phyloP scores from a whole-genome alignment of 2,113 vertebrate genomes.

The Gymnobelideus leadbeateri region DNA sequence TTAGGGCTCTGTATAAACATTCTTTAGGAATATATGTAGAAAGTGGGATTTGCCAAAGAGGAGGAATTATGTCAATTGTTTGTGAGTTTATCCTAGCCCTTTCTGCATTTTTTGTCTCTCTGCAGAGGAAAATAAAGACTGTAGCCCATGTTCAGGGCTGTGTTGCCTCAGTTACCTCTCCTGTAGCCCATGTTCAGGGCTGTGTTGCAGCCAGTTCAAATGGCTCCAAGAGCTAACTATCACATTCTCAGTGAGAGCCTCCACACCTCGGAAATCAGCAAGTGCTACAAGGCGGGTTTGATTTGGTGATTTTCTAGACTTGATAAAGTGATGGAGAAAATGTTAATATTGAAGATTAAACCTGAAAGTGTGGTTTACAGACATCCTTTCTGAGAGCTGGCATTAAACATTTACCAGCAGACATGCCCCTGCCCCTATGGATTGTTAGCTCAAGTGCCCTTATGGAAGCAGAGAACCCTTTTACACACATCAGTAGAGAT shows the following conservation, averaged over 20 bases:
- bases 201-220: background rate
- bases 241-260: background rate
- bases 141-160: background rate
- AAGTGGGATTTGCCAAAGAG: background rate
- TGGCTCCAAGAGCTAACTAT: background rate
- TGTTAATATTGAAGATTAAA: background rate
- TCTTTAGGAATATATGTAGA: background rate
- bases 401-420: background rate
- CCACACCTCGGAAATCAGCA: background rate
- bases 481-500: background rate
- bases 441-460: background rate
- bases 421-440: background rate
- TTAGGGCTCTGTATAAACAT: background rate
- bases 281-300: background rate
- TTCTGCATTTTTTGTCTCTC: background rate
- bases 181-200: background rate
- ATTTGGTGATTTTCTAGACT: background rate
- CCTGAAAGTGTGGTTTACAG: background rate
- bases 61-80: background rate
- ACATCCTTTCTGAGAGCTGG: background rate
- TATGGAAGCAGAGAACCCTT: background rate
- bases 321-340: background rate
- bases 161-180: too few relatives aligned
- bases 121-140: background rate
- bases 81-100: background rate